These are phyloP conservation scores for Lithophane leautieri DNA, from an alignment of 2,888 invertebrate genomes.

Conservation along the genomic window DNA sequence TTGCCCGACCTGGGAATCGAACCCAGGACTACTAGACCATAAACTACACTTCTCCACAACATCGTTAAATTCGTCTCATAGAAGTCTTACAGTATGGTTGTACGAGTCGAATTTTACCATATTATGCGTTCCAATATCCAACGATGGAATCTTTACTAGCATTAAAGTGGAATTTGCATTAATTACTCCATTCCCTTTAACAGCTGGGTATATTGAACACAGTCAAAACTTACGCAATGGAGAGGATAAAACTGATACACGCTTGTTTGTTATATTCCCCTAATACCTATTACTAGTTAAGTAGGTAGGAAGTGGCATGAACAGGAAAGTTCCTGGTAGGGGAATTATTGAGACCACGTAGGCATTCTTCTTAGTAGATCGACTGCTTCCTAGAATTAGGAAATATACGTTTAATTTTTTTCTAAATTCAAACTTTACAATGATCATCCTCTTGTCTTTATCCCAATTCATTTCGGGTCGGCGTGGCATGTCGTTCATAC, in stretches of 20 bases:
- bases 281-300: constrained; percentile 29
- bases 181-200: constrained; percentile 22
- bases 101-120: not conserved
- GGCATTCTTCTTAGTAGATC: constrained; percentile 20
- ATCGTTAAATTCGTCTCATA: not conserved
- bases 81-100: not conserved
- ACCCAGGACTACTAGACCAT: too few species aligned
- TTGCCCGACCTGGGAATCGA: too few species aligned
- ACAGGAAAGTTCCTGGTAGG: constrained; percentile 19
- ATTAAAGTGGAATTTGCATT: constrained; percentile 40
- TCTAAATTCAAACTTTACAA: not conserved
- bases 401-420: not conserved
- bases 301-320: constrained; percentile 23
- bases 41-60: not conserved
- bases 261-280: constrained; percentile 30
- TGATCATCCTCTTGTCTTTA: not conserved
- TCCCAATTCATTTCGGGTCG: not conserved
- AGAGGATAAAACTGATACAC: constrained; percentile 9
- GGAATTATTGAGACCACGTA: not conserved
- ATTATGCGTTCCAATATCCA: not conserved
- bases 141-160: constrained; percentile 4
- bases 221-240: constrained; percentile 42
- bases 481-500: not conserved
- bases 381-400: not conserved
- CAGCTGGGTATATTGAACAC: constrained; percentile 15